Evolutionary conservation across 2,113 vertebrate genomes (phyloP).

Genomic region (Lates calcarifer): DNA sequence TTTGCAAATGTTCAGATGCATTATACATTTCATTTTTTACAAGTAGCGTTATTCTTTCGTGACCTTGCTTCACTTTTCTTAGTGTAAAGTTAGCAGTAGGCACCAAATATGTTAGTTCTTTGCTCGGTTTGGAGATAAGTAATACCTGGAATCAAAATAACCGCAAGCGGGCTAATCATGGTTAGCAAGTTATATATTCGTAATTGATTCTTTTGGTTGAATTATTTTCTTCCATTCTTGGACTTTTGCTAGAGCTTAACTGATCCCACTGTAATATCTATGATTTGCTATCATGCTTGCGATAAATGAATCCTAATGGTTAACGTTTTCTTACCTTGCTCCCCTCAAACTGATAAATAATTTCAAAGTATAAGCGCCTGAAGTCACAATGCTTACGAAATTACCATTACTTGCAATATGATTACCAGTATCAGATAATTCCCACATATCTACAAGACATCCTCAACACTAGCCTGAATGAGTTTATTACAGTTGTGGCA

Average conservation of each 20-base stretch:
- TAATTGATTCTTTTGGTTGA: neutral
- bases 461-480: neutral
- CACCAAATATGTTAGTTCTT: neutral
- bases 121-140: neutral
- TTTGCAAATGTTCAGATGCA: neutral
- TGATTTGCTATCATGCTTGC: neutral
- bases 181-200: neutral
- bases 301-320: neutral
- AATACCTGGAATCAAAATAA: neutral
- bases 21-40: neutral
- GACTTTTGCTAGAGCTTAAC: neutral
- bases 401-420: neutral
- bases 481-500: neutral
- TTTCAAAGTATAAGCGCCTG: too few relatives aligned
- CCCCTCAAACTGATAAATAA: neutral
- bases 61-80: constrained; percentile 39
- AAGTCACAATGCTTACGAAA: neutral
- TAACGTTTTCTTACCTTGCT: neutral
- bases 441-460: neutral
- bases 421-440: neutral
- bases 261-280: neutral
- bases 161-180: neutral
- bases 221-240: neutral
- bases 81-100: neutral
- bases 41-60: neutral